Percentiles rank a stretch among this genome's conserved stretches.
phyloP scores from a whole-genome alignment of 2,888 invertebrate species.

The Ophonus ardosiacus region DNA sequence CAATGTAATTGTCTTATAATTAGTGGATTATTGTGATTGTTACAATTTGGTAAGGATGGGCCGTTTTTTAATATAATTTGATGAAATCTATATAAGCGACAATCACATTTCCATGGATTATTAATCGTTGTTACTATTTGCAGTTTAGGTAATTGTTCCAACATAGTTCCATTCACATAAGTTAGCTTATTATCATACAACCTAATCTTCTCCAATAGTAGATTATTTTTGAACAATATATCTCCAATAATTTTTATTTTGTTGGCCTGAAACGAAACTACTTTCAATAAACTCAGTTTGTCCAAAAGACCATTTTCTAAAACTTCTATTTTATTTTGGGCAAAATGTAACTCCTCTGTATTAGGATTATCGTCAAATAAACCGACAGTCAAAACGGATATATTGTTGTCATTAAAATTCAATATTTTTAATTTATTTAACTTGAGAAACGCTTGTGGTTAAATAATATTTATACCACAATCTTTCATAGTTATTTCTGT shows the following conservation, averaged over 20 bases:
- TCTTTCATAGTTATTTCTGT: neutral
- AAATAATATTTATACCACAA: neutral
- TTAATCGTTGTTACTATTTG: neutral
- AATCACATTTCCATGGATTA: slow-evolving; percentile 15
- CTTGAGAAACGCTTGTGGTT: neutral
- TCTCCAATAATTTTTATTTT: neutral
- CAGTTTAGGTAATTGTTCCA: neutral
- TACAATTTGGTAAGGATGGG: too few relatives aligned
- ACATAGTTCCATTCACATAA: neutral
- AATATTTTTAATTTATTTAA: neutral
- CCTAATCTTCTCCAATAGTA: neutral
- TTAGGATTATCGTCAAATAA: neutral
- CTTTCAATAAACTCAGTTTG: neutral
- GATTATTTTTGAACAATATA: neutral
- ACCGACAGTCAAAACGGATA: neutral
- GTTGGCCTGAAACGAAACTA: neutral
- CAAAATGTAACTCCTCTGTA: neutral
- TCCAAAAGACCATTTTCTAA: slow-evolving; percentile 1
- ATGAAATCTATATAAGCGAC: neutral
- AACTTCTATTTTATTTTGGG: neutral
- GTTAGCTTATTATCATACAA: neutral
- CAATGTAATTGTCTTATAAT: neutral
- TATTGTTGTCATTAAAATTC: neutral
- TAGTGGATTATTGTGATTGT: neutral
- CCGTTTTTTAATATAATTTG: too few relatives aligned